Conservation (phyloP, 2,888 invertebrate genomes). For the Drosophila paracracens region DNA sequence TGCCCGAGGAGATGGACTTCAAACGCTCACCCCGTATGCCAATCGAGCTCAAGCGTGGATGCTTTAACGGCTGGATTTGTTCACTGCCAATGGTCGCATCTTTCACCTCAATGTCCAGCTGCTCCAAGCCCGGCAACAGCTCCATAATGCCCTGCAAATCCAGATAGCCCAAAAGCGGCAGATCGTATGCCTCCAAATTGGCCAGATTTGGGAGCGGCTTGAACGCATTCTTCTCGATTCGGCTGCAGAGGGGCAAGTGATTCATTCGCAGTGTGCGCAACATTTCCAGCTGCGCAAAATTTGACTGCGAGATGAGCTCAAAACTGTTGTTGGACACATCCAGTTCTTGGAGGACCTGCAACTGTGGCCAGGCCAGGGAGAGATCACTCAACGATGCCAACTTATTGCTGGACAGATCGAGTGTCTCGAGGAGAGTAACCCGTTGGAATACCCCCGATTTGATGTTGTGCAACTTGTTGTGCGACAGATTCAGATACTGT, state of each 20-base stretch:
- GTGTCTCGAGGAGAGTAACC: constrained; percentile 90
- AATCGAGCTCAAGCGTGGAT: constrained; percentile 91
- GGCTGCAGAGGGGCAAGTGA: constrained; percentile 89
- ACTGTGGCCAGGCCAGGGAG: constrained; percentile 89
- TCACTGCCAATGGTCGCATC: constrained; percentile 93
- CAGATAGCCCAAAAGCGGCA: constrained; percentile 92
- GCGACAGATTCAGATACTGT: constrained; percentile 91
- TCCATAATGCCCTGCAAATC: constrained; percentile 94
- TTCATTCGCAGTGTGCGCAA: constrained; percentile 89
- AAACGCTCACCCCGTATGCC: constrained; percentile 91
- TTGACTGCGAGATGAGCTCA: constrained; percentile 90
- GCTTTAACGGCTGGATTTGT: constrained; percentile 91
- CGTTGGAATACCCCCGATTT: constrained; percentile 90
- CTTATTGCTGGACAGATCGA: constrained; percentile 92
- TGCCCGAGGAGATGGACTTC: constrained; percentile 92
- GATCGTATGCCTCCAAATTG: constrained; percentile 89
- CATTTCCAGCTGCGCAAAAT: constrained; percentile 90
- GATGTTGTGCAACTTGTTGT: constrained; percentile 89
- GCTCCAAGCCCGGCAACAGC: constrained; percentile 90
- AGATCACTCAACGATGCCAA: constrained; percentile 88
- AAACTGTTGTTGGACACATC: constrained; percentile 95
- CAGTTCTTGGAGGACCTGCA: constrained; percentile 89
- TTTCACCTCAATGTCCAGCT: constrained; percentile 93
- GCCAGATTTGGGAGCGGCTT: constrained; percentile 90
- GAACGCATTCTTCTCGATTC: constrained; percentile 93